A percentile compares a stretch with the other conserved stretches of the same genome.
phyloP scores from a whole-genome alignment of 2,113 vertebrate genomes.

The Agelaius tricolor region DNA sequence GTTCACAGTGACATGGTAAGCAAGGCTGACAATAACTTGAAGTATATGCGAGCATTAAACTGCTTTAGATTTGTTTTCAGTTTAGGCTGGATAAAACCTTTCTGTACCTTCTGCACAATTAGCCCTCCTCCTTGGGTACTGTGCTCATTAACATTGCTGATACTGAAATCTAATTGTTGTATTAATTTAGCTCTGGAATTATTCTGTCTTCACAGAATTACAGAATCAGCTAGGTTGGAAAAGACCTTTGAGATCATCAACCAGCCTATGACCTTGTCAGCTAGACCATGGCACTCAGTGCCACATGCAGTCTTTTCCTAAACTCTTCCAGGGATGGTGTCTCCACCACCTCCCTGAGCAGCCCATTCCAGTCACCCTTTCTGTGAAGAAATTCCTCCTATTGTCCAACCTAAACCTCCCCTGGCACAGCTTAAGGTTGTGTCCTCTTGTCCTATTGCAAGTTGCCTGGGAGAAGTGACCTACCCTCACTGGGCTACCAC shows the following conservation, averaged over 20 bases:
- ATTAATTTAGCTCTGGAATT: neutral
- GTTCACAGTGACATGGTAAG: neutral
- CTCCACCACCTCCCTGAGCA: too few species aligned
- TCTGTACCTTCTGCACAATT: neutral
- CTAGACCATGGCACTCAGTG: too few species aligned
- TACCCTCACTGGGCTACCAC: too few species aligned
- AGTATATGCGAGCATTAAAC: neutral
- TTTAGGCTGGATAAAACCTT: neutral
- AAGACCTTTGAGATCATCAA: neutral
- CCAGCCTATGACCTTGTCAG: neutral
- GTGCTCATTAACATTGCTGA: neutral
- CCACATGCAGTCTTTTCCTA: neutral
- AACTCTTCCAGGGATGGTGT: neutral
- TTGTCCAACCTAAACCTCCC: neutral
- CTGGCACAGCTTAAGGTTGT: neutral
- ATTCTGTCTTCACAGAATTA: neutral
- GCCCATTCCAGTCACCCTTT: neutral
- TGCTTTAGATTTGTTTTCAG: neutral
- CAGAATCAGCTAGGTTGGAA: neutral
- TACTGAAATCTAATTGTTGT: neutral
- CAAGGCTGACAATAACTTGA: neutral
- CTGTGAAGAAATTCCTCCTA: neutral
- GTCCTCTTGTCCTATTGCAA: neutral
- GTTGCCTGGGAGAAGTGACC: neutral
- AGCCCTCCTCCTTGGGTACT: neutral